Percentiles rank a stretch among this genome's conserved stretches.
These are phyloP conservation scores for Alexandromys fortis DNA, from an alignment of 2,113 vertebrate species.

Conservation along the genomic window DNA sequence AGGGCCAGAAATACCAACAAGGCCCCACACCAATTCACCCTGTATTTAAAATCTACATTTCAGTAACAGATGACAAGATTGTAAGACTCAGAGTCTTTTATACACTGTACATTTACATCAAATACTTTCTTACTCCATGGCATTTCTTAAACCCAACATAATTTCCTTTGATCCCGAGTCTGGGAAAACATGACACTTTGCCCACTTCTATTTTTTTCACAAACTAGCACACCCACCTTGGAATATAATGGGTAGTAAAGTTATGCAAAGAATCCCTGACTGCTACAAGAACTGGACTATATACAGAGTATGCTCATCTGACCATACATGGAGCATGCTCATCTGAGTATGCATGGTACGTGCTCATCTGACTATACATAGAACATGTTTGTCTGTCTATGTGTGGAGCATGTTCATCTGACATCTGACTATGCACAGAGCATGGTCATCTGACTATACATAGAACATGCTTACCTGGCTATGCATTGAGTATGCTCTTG, in stretches of 20 bases:
- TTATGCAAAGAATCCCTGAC: conserved; percentile 64
- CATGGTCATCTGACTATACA: background rate
- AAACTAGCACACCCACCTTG: conserved; percentile 38
- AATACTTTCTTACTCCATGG: background rate
- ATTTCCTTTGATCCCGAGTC: conserved; percentile 24
- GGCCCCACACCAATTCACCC: background rate
- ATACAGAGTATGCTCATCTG: no score
- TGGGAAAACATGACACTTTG: conserved; percentile 45
- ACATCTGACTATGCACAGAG: background rate
- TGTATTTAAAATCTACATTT: background rate
- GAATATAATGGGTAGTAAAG: conserved; percentile 70
- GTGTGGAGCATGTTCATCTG: background rate
- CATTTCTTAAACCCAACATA: conserved; percentile 26
- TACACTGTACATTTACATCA: background rate
- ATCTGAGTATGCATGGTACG: background rate
- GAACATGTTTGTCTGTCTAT: background rate
- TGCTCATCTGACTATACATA: background rate
- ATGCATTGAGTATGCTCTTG: background rate
- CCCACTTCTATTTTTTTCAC: conserved; percentile 55
- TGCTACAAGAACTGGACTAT: conserved; percentile 3
- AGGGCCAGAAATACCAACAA: background rate
- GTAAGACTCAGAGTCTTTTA: background rate
- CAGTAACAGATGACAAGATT: background rate
- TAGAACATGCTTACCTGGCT: background rate
- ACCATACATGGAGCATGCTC: background rate